Evolutionary conservation across 1,140 invertebrate species (phyloP), one percentile per base, ranked within the genome.

Genomic region (Megalopta genalis): DNA sequence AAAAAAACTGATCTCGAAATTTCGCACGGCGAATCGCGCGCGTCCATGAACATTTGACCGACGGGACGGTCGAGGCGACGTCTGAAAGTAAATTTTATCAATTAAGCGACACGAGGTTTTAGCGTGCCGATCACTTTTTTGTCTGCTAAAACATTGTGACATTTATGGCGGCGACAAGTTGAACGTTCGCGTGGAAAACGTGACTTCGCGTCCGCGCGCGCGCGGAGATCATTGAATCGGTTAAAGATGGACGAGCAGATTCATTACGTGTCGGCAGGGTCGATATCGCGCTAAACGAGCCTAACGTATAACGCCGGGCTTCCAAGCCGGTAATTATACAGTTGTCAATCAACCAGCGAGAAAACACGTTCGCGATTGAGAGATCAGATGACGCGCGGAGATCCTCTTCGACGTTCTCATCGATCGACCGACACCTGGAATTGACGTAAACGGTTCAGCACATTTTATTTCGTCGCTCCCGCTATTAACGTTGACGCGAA

Each of bases 321-420:
- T 63, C n/a, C 49, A 72, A 80, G 73, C 49, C 60, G 75, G 60
- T 89, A 89, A 89, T 89, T 89, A 88, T 73, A 86, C 74, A 64
- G 80, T 83, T 85, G 87, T 83, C 88, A 81, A 71, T 87, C 78
- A 88, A 74, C 81, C 66, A 75, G 72, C 66, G 68, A 77, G 74
- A 77, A 86, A 69, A 75, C 54, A 37, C 75, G 75, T 80, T 84
- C 85, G 21, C 73, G 84, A 89, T 88, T 89, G 81, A 90, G 86
- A 83, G 86, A 90, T 90, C 87, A 90, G 78, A 59, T 65, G 71
- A 81, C 68, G 59, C 8, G 60, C 37, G 64, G 75, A 68, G 59
- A 73, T 81, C 73, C 57, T 64, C 79, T 27, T 73, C 52, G 67
- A 60, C 71, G 39, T 64, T 16, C 63, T 37, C 10, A 57, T 76